Base-by-base conservation (phyloP, 2,113 vertebrate species). In the Rissa tridactyla region DNA sequence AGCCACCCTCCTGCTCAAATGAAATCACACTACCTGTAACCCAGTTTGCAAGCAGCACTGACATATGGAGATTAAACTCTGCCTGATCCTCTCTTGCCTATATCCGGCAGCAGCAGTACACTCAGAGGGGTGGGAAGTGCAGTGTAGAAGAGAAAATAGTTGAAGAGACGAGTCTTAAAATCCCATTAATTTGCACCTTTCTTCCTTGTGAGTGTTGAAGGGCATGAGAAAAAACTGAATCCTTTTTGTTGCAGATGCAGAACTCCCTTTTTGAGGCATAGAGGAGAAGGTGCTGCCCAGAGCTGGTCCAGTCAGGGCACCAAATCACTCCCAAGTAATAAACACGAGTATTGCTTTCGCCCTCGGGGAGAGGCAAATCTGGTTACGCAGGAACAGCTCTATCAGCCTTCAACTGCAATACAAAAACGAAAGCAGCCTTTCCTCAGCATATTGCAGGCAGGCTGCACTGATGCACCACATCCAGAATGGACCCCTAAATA, bases 21-120 rank as follows among this genome's bases (percentile, higher is more conserved):
- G 47, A 84, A 94, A 92, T 91, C 89, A 81, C 93, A 44, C 11
- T 92, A 95, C 89, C 95, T 95, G 89, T 82, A 94, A 92, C 93
- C 83, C 88, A 96, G 69, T 94, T 84, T 94, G 81, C 69, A 55
- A 81, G 92, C 81, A 78, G 46, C 83, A 68, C 30, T 38, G 72
- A 26, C 91, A 92, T 91, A 96, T 64, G 94, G 94, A 95, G 83
- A 66, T 51, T 88, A 40, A 95, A 95, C 80, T 86, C 66, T 80
- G 68, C 76, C 60, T 72, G 42, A 68, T 84, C 90, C 81, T 42
- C 83, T 92, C 75, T 21, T 49, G 90, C 64, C 77, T 81, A n/a
- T 68, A 90, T 80, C 68, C 7, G 9, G 82, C 83, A 84, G 72
- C 68, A 77, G 85, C 80, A 58, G 42, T 42, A 47, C 32, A 32